A percentile compares a stretch with the other conserved stretches of the same genome.
Conservation (phyloP, 2,113 vertebrate species). For the Xiphophorus maculatus region DNA sequence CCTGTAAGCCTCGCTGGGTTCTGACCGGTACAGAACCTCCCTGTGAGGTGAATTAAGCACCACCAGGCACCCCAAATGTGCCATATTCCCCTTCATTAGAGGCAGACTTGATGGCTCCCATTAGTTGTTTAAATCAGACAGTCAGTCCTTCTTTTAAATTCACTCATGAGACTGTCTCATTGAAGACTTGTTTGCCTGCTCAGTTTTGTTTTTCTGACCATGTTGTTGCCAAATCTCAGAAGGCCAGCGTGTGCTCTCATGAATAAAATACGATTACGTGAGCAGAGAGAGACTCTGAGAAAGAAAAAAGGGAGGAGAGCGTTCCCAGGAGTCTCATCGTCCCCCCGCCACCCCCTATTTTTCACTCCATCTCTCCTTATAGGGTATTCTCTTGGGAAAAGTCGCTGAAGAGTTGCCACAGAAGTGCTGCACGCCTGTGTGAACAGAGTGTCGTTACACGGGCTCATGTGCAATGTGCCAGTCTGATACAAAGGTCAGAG, state of each 20-base stretch:
- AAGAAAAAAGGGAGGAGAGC: background rate
- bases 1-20: slow-evolving; percentile 15
- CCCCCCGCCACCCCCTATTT: slow-evolving; percentile 24
- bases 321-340: slow-evolving; percentile 44
- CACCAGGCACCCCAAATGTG: slow-evolving; percentile 49
- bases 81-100: slow-evolving; percentile 29
- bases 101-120: slow-evolving; percentile 7
- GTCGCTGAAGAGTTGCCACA: background rate
- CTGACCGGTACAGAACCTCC: slow-evolving; percentile 33
- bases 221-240: slow-evolving; percentile 27
- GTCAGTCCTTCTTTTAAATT: background rate
- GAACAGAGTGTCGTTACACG: slow-evolving; percentile 4
- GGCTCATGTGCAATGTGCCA: slow-evolving; percentile 16
- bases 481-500: slow-evolving; percentile 18
- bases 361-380: slow-evolving; percentile 52
- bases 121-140: slow-evolving; percentile 2
- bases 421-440: slow-evolving; percentile 12
- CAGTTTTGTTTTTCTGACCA: slow-evolving; percentile 16
- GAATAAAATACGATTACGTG: slow-evolving; percentile 77
- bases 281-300: slow-evolving; percentile 4
- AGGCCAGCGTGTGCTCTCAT: slow-evolving; percentile 62
- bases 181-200: slow-evolving; percentile 5
- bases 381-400: slow-evolving; percentile 55
- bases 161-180: background rate
- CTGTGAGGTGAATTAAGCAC: slow-evolving; percentile 32